Base-by-base conservation (phyloP, 2,797 vertebrate genomes). In the Typhlichthys eigenmanni region DNA sequence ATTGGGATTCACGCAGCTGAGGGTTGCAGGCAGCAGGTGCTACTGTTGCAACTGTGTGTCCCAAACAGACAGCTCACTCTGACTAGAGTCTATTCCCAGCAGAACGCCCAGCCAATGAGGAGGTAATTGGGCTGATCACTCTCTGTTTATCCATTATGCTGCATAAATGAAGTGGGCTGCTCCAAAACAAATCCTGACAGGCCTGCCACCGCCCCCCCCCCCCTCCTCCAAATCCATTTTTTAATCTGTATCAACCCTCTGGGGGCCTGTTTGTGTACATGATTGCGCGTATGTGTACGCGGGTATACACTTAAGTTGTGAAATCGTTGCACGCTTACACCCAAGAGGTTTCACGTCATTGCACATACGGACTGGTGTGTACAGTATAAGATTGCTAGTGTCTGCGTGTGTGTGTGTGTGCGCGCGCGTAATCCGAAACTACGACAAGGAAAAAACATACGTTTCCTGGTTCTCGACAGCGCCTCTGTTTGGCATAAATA, bases 121-220 rank as follows among this genome's bases (percentile, higher is more conserved):
- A 71, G 85, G 83, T 89, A 90, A 91, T 92, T 91, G 87, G 85
- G 87, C 84, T 87, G 87, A 91, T 89, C 88, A 83, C 81, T 83
- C 81, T 85, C 81, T 87, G 90, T 89, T 89, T 88, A 86, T 81
- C 84, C 75, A 89, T 87, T 87, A 85, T 78, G 81, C 78, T 57
- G 72, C 79, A 78, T 75, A 89, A 88, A 91, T 89, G 83, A 87
- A 89, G 87, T 88, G 79, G 88, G 85, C 68, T 81, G 84, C 63
- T 86, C 82, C 81, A 74, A 75, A 88, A 88, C 74, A 75, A 69
- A 62, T 66, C 61, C 73, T 79, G 85, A 85, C 85, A 85, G 69
- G 63, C 72, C 17, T 69, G 74, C 75, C 77, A 75, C 69, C 74
- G 74, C 76, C 74, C 68, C 64, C 78, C n/a, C 59, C 34, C 88